phyloP scores from a whole-genome alignment of 2,113 vertebrate genomes.

The Dissostichus mawsoni region DNA sequence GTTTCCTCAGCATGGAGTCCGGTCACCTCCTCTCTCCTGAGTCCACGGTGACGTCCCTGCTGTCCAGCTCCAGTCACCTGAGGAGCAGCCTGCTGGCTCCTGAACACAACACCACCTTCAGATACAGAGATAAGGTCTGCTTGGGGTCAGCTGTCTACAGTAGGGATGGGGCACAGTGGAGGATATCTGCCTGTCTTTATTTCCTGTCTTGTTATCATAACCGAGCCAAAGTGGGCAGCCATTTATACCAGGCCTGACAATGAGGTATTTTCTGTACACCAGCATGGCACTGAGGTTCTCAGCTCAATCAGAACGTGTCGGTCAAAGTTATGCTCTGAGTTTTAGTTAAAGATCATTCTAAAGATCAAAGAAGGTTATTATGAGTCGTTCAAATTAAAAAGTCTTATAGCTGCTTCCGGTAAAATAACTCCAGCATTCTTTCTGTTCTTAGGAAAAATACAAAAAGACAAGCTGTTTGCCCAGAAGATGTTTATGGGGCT shows the following conservation, averaged over 20 bases:
- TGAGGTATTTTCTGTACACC: not conserved
- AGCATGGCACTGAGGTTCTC: not conserved
- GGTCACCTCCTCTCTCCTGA: slow-evolving; percentile 78
- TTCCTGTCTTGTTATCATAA: not conserved
- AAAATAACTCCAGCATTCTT: not conserved
- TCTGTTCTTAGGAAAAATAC: not conserved
- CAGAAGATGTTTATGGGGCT: not conserved
- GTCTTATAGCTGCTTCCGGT: not conserved
- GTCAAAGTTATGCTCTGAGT: not conserved
- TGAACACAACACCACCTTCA: slow-evolving; percentile 62
- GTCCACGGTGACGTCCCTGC: slow-evolving; percentile 87
- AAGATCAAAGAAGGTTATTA: not conserved
- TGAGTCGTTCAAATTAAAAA: not conserved
- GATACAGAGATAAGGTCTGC: slow-evolving; percentile 83
- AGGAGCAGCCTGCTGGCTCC: slow-evolving; percentile 58
- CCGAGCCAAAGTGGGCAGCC: not conserved
- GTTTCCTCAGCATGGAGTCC: slow-evolving; percentile 55
- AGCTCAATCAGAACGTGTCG: not conserved
- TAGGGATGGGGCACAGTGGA: not conserved
- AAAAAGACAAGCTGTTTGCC: not conserved
- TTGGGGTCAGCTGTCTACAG: not conserved
- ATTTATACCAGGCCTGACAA: not conserved
- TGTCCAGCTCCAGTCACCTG: slow-evolving; percentile 82
- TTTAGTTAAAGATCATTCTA: not conserved
- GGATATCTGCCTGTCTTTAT: not conserved